Base-by-base conservation (phyloP, 1,140 invertebrate species). In the Mylabris phalerata region DNA sequence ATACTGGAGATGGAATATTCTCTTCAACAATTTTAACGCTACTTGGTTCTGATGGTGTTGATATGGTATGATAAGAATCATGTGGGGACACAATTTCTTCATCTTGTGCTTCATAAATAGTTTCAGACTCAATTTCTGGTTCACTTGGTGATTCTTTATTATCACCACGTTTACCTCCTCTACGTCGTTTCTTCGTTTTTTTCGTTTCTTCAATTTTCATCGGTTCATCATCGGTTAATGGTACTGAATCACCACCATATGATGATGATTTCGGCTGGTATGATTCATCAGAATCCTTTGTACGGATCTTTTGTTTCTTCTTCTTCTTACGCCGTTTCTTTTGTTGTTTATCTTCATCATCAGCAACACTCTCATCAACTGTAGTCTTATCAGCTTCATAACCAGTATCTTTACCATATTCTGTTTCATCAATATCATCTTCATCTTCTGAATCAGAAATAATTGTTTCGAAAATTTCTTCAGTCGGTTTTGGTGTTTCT, bases 21-120 rank as follows among this genome's bases (percentile, higher is more conserved):
- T 85, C 83, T 75, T 85, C 82, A n/a, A 85, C 70, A 59, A 85
- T 75, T 76, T 84, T 85, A 1, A 85, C 81, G 39, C 78, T 78
- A 24, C 72, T 76, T 4, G 77, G 73, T 56, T 80, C 77, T 9
- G 81, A 79, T 42, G 75, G 78, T 67, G 80, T 79, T 65, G 78
- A 80, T 24, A 83, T 72, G 13, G 78, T 80, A 59, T 77, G 77
- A 59, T 77, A 80, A 1, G 79, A 80, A 56, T 81, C 80, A 58
- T 80, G 77, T 43, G 67, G 66, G 3, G 75, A 75, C 41, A 61
- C 9, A 25, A 70, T 57, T 63, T 68, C 64, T 57, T 68, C 67
- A 60, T 65, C 55, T 59, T 68, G 55, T 62, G 75, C 66, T 73
- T 74, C 66, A 7, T 60, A 58, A 19, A 63, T 54, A 27, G 55